Base-by-base conservation (phyloP, 2,888 invertebrate species). In the Cheilosia vernalis region DNA sequence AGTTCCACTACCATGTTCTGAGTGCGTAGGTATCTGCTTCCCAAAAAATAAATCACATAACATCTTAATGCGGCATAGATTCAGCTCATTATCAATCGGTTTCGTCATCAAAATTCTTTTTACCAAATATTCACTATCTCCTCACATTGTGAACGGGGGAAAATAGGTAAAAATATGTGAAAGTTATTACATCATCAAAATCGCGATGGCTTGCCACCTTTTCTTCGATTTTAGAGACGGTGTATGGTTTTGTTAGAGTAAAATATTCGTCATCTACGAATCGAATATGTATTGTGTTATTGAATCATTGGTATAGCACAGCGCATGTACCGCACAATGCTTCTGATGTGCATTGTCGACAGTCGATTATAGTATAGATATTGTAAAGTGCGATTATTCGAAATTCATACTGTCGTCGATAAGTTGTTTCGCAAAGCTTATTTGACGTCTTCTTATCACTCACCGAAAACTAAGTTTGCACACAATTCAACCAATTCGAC, bases 71-170 rank as follows among this genome's bases (percentile, higher is more conserved):
- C 24, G 42, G 55, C 80, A 76, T 51, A 70, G 66, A 74, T 66
- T 80, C 74, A 84, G 80, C 80, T 84, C 76, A 80, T 84, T 84
- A 80, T 80, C 84, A 84, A 84, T 74, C 51, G 9, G 74, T 84
- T 84, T 84, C 80, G 70, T 80, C 79, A 84, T 53, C 44, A 63
- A 42, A 9, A 21, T 63, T 76, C 40, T 77, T 53, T 64, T 49
- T 66, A 44, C 67, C 56, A 30, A 58, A 60, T 53, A 70, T 63
- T 70, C 53, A 72, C 70, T 44, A 33, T 44, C 37, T 79, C 27
- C 40, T 33, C 58, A 51, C 47, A 72, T 53, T 42, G 30, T 33
- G 6, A 17, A 17, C 9, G 33, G 24, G 5, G 30, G 13, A 33
- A 27, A 37, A 55, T 19, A 15, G 37, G 9, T 74, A 63, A 55